Conservation (phyloP, 2,113 vertebrate genomes). For the Suricata suricatta region DNA sequence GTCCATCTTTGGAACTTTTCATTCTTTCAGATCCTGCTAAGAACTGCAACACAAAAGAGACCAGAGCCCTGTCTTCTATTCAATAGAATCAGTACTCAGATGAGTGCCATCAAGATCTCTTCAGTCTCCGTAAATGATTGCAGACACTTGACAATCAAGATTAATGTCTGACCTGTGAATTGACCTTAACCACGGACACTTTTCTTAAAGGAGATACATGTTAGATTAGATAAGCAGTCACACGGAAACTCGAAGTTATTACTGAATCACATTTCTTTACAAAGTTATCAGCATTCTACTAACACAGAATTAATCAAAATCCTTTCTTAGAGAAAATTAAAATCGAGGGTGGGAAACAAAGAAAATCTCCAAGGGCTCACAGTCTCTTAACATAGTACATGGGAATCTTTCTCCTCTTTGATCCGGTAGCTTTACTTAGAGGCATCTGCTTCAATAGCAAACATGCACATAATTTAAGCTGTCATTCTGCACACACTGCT, state of each 20-base stretch:
- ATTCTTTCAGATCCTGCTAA: constrained; percentile 15
- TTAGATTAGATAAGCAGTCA: background rate
- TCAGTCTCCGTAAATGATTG: background rate
- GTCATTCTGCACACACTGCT: constrained; percentile 20
- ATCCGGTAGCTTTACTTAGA: constrained; percentile 22
- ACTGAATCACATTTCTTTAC: background rate
- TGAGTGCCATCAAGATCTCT: background rate
- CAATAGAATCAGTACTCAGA: background rate
- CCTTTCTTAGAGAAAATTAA: background rate
- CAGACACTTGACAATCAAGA: background rate
- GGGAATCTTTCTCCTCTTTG: background rate
- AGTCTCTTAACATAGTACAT: background rate
- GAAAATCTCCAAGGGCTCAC: background rate
- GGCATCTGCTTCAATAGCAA: background rate
- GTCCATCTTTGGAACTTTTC: background rate
- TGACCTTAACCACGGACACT: background rate
- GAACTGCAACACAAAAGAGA: background rate
- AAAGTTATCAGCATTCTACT: background rate
- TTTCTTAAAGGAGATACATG: background rate
- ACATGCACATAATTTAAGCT: background rate
- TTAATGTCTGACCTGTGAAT: background rate
- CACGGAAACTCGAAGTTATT: background rate
- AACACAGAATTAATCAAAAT: background rate
- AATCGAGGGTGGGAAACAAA: background rate
- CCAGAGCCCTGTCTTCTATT: background rate